Evolutionary conservation across 2,113 vertebrate species (phyloP).

Genomic region (Prolemur simus): DNA sequence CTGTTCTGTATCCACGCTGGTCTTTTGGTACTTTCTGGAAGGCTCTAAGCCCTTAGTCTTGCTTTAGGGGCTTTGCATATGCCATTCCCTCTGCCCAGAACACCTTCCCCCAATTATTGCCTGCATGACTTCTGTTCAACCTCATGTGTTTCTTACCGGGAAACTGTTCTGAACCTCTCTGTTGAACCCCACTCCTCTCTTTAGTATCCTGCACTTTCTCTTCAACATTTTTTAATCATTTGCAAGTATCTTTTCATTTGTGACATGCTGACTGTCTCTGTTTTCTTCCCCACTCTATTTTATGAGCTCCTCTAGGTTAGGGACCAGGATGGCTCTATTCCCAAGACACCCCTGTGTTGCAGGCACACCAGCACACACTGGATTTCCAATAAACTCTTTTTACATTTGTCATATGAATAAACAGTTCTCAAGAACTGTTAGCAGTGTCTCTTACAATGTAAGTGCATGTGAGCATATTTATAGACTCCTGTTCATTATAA

Average conservation of each 20-base stretch:
- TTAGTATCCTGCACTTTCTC: background rate
- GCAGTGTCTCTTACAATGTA: background rate
- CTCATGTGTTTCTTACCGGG: background rate
- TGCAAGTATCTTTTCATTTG: background rate
- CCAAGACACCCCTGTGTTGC: background rate
- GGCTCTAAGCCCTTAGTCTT: background rate
- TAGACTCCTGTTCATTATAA: background rate
- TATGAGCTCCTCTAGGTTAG: background rate
- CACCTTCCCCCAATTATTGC: background rate
- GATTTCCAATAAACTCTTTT: background rate
- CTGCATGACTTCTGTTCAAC: background rate
- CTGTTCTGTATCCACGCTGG: background rate
- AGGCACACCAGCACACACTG: too few relatives aligned
- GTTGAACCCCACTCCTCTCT: background rate
- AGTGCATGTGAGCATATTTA: slow-evolving; percentile 1
- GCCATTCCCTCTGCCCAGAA: background rate
- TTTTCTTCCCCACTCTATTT: background rate
- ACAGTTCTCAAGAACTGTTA: background rate
- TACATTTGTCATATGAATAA: background rate
- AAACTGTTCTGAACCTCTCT: background rate
- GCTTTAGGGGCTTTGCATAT: background rate
- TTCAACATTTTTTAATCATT: background rate
- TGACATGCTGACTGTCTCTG: background rate
- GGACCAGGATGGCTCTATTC: background rate
- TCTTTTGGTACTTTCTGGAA: background rate